Evolutionary conservation across 2,797 vertebrate species (phyloP).

Genomic region (Macroramphosus scolopax): DNA sequence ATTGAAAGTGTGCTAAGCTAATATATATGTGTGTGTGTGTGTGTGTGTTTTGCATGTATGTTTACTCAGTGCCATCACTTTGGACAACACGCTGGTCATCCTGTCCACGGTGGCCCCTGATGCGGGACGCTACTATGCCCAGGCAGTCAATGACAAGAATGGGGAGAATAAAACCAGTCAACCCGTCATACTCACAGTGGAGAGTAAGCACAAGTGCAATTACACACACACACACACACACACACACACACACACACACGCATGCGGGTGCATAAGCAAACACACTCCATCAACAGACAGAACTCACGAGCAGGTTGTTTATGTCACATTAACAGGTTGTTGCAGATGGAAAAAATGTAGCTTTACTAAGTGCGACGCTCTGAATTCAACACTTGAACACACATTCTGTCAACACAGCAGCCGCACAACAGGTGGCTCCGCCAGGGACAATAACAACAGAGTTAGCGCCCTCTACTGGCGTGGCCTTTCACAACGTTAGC

Average conservation of each 20-base stretch:
- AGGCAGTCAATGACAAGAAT: conserved; percentile 97
- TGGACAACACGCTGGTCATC: conserved; percentile 96
- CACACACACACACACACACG: conserved; percentile 1
- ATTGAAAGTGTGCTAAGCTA: not conserved
- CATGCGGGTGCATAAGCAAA: not conserved
- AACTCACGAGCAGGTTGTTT: conserved; percentile 23
- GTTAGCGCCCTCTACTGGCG: conserved; percentile 56
- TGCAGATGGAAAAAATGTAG: conserved; percentile 15
- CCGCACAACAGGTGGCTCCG: conserved; percentile 49
- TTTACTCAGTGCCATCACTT: conserved; percentile 86
- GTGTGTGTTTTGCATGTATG: conserved; percentile 18
- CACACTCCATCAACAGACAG: conserved; percentile 6
- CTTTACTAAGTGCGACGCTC: not conserved
- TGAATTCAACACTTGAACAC: not conserved
- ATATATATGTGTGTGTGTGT: no score
- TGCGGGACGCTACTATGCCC: conserved; percentile 92
- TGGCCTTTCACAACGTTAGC: not conserved
- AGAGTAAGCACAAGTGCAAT: conserved; percentile 82
- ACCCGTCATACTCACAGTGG: conserved; percentile 87
- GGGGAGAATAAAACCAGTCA: conserved; percentile 99
- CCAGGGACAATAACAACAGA: conserved; percentile 32
- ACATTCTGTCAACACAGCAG: conserved; percentile 8
- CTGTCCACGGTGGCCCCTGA: conserved; percentile 94
- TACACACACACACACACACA: conserved; percentile 6
- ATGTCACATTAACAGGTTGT: conserved; percentile 26